phyloP scores from a whole-genome alignment of 2,888 invertebrate genomes.

The Clitarchus hookeri region DNA sequence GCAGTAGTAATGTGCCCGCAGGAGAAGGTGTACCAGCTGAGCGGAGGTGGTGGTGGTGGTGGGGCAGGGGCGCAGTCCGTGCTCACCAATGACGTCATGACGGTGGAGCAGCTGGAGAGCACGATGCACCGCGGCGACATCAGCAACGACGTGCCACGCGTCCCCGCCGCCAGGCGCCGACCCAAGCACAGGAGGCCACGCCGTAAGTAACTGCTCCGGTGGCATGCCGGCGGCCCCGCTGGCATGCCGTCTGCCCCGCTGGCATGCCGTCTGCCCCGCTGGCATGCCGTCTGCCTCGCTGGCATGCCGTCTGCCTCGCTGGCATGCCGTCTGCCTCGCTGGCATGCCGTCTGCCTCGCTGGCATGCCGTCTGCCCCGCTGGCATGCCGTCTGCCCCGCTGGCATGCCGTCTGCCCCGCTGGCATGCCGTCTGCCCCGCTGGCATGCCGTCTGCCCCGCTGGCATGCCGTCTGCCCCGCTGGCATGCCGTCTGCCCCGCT shows the following conservation, averaged over 20 bases:
- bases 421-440: no score
- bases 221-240: background rate
- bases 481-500: no score
- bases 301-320: no score
- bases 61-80: background rate
- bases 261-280: no score
- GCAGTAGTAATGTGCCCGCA: slow-evolving; percentile 10
- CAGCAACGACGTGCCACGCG: slow-evolving; percentile 38
- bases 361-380: no score
- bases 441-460: no score
- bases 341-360: no score
- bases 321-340: no score
- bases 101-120: slow-evolving; percentile 25
- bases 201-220: background rate
- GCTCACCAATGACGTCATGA: slow-evolving; percentile 12
- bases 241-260: background rate
- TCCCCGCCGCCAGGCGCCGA: background rate
- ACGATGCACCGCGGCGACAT: slow-evolving; percentile 30
- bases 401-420: no score
- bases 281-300: no score
- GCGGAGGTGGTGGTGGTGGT: slow-evolving; percentile 33
- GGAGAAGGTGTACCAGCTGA: slow-evolving; percentile 38
- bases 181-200: slow-evolving; percentile 11
- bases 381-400: no score
- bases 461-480: no score